Conservation (phyloP, 2,797 vertebrate species). For the Pipistrellus kuhlii region DNA sequence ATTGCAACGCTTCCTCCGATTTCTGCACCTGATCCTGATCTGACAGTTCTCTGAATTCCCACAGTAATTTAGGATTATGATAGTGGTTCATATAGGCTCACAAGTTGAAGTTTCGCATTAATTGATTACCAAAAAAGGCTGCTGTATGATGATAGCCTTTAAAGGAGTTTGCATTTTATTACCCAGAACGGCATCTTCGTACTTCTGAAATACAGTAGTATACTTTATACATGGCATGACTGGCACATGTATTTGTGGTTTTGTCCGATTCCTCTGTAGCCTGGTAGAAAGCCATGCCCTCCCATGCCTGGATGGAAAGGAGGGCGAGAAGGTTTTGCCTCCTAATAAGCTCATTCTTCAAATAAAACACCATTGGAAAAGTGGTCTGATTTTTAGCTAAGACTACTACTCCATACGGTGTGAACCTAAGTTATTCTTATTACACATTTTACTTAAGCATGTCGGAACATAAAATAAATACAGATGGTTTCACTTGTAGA, state of each 20-base stretch:
- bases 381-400: slow-evolving; percentile 41
- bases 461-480: slow-evolving; percentile 29
- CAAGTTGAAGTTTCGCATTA: slow-evolving; percentile 23
- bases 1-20: neutral
- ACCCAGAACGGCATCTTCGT: neutral
- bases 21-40: neutral
- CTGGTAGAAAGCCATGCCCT: neutral
- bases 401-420: neutral
- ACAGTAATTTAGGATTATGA: neutral
- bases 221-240: neutral
- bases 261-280: neutral
- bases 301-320: neutral
- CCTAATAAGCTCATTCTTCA: neutral
- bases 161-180: slow-evolving; percentile 36
- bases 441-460: slow-evolving; percentile 25
- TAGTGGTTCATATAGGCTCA: neutral
- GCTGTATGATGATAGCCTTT: neutral
- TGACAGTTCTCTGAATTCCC: neutral
- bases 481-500: slow-evolving; percentile 13
- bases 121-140: neutral
- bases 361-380: neutral
- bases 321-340: neutral
- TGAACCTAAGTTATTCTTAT: slow-evolving; percentile 32
- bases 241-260: neutral
- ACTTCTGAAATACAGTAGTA: slow-evolving; percentile 2